Base-by-base conservation (phyloP, 2,888 invertebrate genomes). In the Ctenicera cuprea region DNA sequence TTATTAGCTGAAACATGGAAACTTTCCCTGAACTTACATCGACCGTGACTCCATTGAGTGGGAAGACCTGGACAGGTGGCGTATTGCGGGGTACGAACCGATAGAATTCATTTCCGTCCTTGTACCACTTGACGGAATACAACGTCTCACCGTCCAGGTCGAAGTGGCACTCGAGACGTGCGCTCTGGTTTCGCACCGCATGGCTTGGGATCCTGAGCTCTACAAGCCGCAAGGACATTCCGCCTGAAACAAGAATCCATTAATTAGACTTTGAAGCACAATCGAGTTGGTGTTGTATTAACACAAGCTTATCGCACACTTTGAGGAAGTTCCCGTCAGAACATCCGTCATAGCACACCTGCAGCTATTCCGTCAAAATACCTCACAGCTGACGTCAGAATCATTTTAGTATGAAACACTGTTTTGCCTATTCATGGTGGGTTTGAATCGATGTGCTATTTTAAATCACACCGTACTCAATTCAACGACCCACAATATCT, bases 91-190 rank as follows among this genome's bases (percentile, higher is more conserved):
- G 96, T 79, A 95, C 94, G 87, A 93, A 95, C 76, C 96, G 90
- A 89, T 94, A 96, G 89, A 96, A 95, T 88, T 96, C 96, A 86
- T 94, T 92, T 78, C 95, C 95, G 85, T 95, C 95, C 86, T 95
- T 96, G 89, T 96, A 96, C 96, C 96, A 96, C 88, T 96, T 96
- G 82, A 96, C 95, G 37, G 95, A 95, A 87, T 96, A 96, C 59
- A 96, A 89, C 62, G 92, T 91, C 86, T 96, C 95, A 3, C 92
- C 92, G 80, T 95, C 94, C 85, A 96, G 89, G 87, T 94, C 93
- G 89, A 94, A 96, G 85, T 93, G 92, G 87, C 96, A 96, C 85
- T 94, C 94, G 80, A 96, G 88, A 71, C 90, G 89, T 43, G 94
- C 94, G 80, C 92, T 92, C 84, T 94, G 92, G 81, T 94, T 93